Evolutionary conservation across 2,888 invertebrate genomes (phyloP), one percentile per base, ranked within the genome.

Genomic region (Scaptodrosophila latifasciaeformis): DNA sequence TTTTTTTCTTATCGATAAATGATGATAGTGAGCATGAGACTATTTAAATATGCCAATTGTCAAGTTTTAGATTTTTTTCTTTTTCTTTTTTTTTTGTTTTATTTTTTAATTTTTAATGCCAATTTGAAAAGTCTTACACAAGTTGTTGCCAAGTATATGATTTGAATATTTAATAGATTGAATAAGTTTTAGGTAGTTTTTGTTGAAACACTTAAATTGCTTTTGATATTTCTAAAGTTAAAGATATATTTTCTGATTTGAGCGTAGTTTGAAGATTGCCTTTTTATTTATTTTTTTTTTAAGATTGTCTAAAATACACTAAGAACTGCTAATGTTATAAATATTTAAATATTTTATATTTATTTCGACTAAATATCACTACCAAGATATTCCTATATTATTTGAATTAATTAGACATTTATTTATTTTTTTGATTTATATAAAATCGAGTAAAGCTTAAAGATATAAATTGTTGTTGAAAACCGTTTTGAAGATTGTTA

Each of bases 401-500:
- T 50, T 30, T 60, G 45, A n/a, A 49, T 58, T 77, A 77, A 31
- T 61, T 65, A 69, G 74, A 69, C 61, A 59, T 45, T 46, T 63
- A 52, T 60, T 54, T 59, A 29, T 46, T 34, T 52, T 53, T 49
- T 44, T 34, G 49, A 54, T 50, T 39, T 67, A 64, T 48, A 54
- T 40, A 47, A 24, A 3, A 7, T 24, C 7, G 40, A 52, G 40
- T 50, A 46, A 50, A 35, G 50, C 58, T 48, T 66, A 62, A 53
- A 67, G 67, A 19, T 40, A 59, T 42, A 54, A 45, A 56, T 34
- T 19, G 48, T 49, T 52, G n/a, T 50, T 63, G 63, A 63, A 63
- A 62, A 64, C 63, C 63, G 43, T 59, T 70, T 74, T 52, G 54
- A 65, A 62, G 71, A 78, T 78, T 75, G 65, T 70, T 70, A 57